These are phyloP conservation scores for Phymastichus coffea DNA, from an alignment of 1,140 invertebrate genomes.

Conservation along the genomic window DNA sequence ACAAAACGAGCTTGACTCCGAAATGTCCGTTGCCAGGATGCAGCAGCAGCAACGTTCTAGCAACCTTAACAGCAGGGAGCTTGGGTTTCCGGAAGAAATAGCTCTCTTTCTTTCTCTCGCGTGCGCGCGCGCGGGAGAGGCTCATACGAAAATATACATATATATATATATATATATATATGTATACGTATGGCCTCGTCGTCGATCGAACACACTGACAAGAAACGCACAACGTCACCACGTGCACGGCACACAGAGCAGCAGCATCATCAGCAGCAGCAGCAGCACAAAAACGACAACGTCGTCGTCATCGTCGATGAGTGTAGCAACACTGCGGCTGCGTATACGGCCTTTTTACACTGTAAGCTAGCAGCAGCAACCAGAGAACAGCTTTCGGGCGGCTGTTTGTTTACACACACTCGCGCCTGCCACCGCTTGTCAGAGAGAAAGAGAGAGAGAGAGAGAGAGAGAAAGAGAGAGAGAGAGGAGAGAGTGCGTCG, in stretches of 20 bases:
- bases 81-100: too few species aligned
- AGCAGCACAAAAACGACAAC: too few species aligned
- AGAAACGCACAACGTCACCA: conserved; percentile 27
- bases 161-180: too few species aligned
- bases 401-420: neutral
- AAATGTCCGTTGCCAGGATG: conserved; percentile 30
- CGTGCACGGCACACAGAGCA: conserved; percentile 43
- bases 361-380: neutral
- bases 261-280: too few species aligned
- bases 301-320: conserved; percentile 1
- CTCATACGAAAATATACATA: too few species aligned
- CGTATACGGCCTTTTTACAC: conserved; percentile 18
- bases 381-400: too few species aligned
- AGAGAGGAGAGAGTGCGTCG: too few species aligned
- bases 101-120: neutral
- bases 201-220: conserved; percentile 13
- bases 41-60: neutral
- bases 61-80: too few species aligned
- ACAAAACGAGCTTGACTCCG: conserved; percentile 40
- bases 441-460: too few species aligned
- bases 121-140: neutral
- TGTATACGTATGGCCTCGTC: too few species aligned
- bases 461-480: too few species aligned
- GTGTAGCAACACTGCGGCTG: conserved; percentile 16
- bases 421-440: too few species aligned